Evolutionary conservation across 2,113 vertebrate genomes (phyloP).

Genomic region (Saccopteryx leptura): DNA sequence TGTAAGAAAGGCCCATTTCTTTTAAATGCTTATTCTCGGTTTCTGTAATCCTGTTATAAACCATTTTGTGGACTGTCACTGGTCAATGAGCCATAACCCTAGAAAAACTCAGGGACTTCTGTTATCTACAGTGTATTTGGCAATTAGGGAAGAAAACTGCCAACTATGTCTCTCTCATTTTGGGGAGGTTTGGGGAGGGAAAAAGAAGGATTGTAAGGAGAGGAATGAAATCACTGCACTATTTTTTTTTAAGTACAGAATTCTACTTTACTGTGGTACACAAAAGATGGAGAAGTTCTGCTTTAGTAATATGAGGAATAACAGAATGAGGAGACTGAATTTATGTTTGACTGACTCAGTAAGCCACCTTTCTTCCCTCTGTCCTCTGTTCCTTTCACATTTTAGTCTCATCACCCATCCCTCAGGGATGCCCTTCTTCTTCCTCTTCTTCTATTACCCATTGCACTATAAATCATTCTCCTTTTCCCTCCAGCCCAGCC

Average conservation of each 20-base stretch:
- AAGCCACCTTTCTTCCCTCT: neutral
- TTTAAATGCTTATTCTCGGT: slow-evolving; percentile 13
- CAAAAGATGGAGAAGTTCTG: neutral
- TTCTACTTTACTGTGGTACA: neutral
- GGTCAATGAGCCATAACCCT: neutral
- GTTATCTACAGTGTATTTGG: neutral
- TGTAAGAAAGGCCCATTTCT: neutral
- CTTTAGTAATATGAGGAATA: neutral
- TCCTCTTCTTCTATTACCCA: neutral
- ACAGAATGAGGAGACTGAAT: neutral
- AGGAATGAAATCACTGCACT: neutral
- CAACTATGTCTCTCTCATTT: neutral
- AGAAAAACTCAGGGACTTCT: neutral
- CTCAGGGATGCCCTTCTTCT: neutral
- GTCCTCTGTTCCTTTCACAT: neutral
- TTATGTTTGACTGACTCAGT: neutral
- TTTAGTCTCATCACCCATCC: neutral
- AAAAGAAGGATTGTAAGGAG: neutral
- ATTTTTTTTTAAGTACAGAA: neutral
- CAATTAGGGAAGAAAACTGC: neutral
- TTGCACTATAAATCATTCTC: neutral
- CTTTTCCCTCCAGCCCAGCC: neutral
- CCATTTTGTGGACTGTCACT: neutral
- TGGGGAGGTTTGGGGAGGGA: neutral
- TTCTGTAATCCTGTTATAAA: neutral